Percentiles rank a stretch among this genome's conserved stretches.
These are phyloP conservation scores for Psammodynastes pulverulentus DNA, from an alignment of 2,113 vertebrate genomes.

Conservation along the genomic window DNA sequence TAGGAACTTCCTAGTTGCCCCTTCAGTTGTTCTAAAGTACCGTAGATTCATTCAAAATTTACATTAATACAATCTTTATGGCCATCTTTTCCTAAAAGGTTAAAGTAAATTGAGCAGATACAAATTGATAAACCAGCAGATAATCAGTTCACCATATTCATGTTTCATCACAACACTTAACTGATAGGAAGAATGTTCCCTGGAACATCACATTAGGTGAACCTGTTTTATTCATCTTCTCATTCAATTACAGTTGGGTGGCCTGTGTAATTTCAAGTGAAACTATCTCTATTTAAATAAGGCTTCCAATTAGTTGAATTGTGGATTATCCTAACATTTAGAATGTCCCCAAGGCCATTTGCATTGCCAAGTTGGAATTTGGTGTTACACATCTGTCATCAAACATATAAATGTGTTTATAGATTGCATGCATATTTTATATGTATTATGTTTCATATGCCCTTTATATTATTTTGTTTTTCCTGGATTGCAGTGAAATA, in stretches of 20 bases:
- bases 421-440: conserved; percentile 21
- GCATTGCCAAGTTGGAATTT: conserved; percentile 31
- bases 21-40: neutral
- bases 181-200: neutral
- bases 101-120: neutral
- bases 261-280: neutral
- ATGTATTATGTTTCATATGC: conserved; percentile 36
- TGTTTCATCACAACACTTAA: neutral
- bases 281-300: conserved; percentile 2
- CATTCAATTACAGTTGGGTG: neutral
- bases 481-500: conserved; percentile 9
- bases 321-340: conserved; percentile 16
- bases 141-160: neutral
- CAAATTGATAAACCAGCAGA: neutral
- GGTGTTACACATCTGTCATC: neutral
- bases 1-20: neutral
- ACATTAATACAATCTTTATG: neutral
- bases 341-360: conserved; percentile 15
- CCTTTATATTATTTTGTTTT: conserved; percentile 18
- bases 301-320: neutral
- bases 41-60: neutral
- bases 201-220: neutral
- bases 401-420: conserved; percentile 3
- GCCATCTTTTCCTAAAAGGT: neutral
- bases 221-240: neutral